Evolutionary conservation across 2,888 invertebrate species (phyloP).

Genomic region (Aspidiotus destructor): DNA sequence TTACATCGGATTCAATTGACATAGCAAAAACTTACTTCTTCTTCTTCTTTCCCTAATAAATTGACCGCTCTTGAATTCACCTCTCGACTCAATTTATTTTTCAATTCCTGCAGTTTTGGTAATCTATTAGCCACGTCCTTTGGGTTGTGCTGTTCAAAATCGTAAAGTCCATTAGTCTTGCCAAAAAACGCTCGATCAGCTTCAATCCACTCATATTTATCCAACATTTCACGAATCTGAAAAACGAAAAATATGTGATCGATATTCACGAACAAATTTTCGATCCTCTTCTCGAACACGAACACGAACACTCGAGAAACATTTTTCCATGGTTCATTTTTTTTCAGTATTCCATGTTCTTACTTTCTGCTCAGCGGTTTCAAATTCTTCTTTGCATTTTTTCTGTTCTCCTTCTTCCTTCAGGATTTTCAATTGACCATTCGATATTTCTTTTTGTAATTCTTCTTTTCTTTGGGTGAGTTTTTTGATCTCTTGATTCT

Average conservation of each 20-base stretch:
- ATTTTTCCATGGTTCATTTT: background rate
- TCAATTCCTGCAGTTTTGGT: conserved; percentile 50
- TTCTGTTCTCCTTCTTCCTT: conserved; percentile 28
- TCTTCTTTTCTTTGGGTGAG: conserved; percentile 26
- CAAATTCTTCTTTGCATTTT: conserved; percentile 8
- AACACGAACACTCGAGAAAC: background rate
- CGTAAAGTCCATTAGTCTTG: conserved; percentile 54
- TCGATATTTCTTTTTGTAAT: conserved; percentile 29
- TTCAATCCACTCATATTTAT: conserved; percentile 63
- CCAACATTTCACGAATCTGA: conserved; percentile 42
- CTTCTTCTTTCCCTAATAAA: conserved; percentile 75
- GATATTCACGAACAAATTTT: background rate
- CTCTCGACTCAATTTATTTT: conserved; percentile 57
- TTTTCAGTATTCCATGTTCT: too few relatives aligned
- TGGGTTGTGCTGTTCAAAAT: conserved; percentile 55
- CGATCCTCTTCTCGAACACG: background rate
- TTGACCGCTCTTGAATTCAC: conserved; percentile 79
- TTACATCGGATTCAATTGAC: background rate
- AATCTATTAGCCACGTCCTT: conserved; percentile 49
- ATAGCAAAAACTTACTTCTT: conserved; percentile 49
- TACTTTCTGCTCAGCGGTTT: conserved; percentile 18
- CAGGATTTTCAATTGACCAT: conserved; percentile 23
- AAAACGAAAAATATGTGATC: conserved; percentile 21
- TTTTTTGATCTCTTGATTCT: conserved; percentile 33
- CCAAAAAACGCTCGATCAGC: conserved; percentile 71